Base-by-base conservation (phyloP, 2,113 vertebrate genomes). In the Limnothrissa miodon region DNA sequence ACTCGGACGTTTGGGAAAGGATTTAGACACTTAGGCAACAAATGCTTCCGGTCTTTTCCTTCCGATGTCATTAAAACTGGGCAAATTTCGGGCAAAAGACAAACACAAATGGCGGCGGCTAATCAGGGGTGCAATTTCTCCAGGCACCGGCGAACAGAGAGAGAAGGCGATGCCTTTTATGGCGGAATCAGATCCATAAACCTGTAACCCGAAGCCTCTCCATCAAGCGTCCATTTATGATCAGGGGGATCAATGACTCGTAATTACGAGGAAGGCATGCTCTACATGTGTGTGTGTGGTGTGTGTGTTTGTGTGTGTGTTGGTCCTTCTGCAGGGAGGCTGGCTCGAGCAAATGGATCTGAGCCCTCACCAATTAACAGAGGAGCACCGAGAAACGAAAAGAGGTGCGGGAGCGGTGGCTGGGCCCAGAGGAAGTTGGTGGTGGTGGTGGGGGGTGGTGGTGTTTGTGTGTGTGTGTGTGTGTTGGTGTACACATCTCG, bases 111-210 rank as follows among this genome's bases (percentile, higher is more conserved):
- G 4, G 4, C 29, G 29, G 66, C 36, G 66, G 17, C 66, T 74
- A 74, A 74, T 74, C 66, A 74, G 66, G 66, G 66, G 36, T 74
- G 66, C 36, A 33, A 74, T 74, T 74, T 74, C 66, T 74, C 66
- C 66, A 74, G 66, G 66, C 66, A 13, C 66, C 5, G 15, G 66
- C 36, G 66, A 74, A 74, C 66, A 74, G 66, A 74, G 66, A 33
- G 66, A 74, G 66, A 74, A 33, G 33, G 66, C 66, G 66, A 17
- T 74, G 66, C 25, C 66, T 74, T 74, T 74, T 74, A 74, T 74
- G 66, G 66, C 17, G 29, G 29, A 29, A 29, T 74, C 66, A 74
- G 33, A 74, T 74, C 66, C 66, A 74, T 74, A 74, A 74, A 74
- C 25, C 66, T 33, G 66, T 74, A 74, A 74, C 66, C 66, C 66